Percentiles rank a stretch among this genome's conserved stretches.
phyloP scores from a whole-genome alignment of 2,888 invertebrate species.

The Rhagophthalmus giganteus region DNA sequence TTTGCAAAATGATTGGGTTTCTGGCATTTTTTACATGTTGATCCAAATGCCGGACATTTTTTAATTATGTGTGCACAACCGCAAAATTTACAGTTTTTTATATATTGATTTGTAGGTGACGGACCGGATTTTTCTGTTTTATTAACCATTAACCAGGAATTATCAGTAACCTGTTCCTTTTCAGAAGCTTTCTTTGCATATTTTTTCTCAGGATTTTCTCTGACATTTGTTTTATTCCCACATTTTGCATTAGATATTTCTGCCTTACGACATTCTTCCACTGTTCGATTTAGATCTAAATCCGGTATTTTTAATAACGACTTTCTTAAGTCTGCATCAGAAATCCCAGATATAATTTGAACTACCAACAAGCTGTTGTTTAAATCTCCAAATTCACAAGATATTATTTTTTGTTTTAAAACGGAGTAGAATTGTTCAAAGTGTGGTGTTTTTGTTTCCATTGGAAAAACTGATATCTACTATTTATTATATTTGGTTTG shows the following conservation, averaged over 20 bases:
- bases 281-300: slow-evolving; percentile 4
- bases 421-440: slow-evolving; percentile 30
- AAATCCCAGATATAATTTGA: slow-evolving; percentile 12
- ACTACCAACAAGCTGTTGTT: slow-evolving; percentile 23
- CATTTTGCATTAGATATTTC: slow-evolving; percentile 7
- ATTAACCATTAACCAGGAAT: neutral
- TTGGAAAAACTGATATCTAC: slow-evolving; percentile 30
- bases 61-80: slow-evolving; percentile 4
- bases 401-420: slow-evolving; percentile 22
- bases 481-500: slow-evolving; percentile 7
- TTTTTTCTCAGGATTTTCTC: slow-evolving; percentile 1
- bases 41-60: slow-evolving; percentile 11
- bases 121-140: neutral
- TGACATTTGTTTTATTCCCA: slow-evolving; percentile 6
- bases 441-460: slow-evolving; percentile 23
- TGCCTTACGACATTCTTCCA: slow-evolving; percentile 9
- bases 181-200: neutral
- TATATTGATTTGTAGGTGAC: neutral
- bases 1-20: slow-evolving; percentile 15
- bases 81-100: slow-evolving; percentile 11
- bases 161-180: too few relatives aligned
- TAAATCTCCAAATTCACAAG: slow-evolving; percentile 24
- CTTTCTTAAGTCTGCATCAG: slow-evolving; percentile 1
- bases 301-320: slow-evolving; percentile 5
- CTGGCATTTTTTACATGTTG: slow-evolving; percentile 6